Percentiles rank a stretch among this genome's conserved stretches.
Evolutionary conservation across 2,797 vertebrate species (phyloP).

Genomic region (Notamacropus eugenii): DNA sequence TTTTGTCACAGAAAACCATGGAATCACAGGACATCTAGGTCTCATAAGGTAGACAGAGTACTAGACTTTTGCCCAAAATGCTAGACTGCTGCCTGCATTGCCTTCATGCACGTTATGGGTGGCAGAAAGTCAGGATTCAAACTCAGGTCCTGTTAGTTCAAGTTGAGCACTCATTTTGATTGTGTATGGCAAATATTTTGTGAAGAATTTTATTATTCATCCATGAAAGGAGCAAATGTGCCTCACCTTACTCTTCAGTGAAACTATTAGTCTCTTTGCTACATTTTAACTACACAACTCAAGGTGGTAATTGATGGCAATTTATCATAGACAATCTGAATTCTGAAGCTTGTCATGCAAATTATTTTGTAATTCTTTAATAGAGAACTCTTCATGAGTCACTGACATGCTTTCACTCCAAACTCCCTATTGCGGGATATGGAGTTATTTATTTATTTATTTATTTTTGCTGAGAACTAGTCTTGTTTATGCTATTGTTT

Average conservation of each 20-base stretch:
- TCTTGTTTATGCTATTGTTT: constrained; percentile 4
- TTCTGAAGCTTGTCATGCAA: constrained; percentile 84
- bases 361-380: constrained; percentile 86
- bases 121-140: no score
- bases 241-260: background rate
- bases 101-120: no score
- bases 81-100: no score
- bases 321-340: constrained; percentile 85
- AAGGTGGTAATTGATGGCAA: constrained; percentile 85
- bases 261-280: constrained; percentile 69
- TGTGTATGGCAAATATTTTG: background rate
- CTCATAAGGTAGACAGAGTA: no score
- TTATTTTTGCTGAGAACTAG: background rate
- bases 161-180: background rate
- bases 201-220: background rate
- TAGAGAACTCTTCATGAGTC: constrained; percentile 82
- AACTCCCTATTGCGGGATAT: constrained; percentile 75
- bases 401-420: constrained; percentile 83
- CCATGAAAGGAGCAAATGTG: background rate
- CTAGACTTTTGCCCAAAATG: no score
- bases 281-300: constrained; percentile 83
- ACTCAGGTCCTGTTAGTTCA: no score
- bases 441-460: background rate
- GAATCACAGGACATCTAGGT: no score
- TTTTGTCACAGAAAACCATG: no score